Conservation (phyloP, 2,113 vertebrate genomes). For the Poicephalus meyeri region DNA sequence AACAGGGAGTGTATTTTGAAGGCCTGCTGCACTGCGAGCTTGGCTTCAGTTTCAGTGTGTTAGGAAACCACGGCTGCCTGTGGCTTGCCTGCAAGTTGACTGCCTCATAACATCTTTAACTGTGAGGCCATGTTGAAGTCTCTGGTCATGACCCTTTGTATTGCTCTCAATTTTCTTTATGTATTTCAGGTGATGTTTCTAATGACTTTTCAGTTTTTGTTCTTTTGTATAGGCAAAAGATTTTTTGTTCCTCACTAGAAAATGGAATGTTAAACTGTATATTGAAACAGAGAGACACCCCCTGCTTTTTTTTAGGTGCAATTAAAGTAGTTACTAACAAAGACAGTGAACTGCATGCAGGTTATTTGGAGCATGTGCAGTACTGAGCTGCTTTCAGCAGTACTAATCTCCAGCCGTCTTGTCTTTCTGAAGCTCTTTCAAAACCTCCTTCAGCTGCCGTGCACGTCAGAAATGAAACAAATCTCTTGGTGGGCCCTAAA, state of each 20-base stretch:
- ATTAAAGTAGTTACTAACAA: neutral
- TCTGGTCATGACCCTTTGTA: neutral
- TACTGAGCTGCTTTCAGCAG: neutral
- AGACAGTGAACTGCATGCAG: neutral
- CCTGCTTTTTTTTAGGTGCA: neutral
- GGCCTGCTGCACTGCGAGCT: accelerated
- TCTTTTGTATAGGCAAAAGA: neutral
- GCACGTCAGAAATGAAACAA: neutral
- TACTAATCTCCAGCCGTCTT: neutral
- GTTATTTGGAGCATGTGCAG: neutral
- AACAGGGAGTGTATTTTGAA: neutral
- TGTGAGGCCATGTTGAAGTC: neutral
- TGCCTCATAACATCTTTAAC: neutral
- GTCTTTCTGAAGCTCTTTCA: neutral
- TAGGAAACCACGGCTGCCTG: neutral
- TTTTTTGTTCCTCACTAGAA: neutral
- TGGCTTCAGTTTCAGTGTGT: accelerated
- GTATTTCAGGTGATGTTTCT: neutral
- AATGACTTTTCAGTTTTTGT: neutral
- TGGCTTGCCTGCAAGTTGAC: neutral
- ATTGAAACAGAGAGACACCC: neutral
- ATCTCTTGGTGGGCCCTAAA: neutral
- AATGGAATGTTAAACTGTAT: neutral
- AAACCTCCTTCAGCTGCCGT: constrained; percentile 8
- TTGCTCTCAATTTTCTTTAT: neutral